Conservation (phyloP, 2,888 invertebrate genomes). For the Drosophila barbarae region DNA sequence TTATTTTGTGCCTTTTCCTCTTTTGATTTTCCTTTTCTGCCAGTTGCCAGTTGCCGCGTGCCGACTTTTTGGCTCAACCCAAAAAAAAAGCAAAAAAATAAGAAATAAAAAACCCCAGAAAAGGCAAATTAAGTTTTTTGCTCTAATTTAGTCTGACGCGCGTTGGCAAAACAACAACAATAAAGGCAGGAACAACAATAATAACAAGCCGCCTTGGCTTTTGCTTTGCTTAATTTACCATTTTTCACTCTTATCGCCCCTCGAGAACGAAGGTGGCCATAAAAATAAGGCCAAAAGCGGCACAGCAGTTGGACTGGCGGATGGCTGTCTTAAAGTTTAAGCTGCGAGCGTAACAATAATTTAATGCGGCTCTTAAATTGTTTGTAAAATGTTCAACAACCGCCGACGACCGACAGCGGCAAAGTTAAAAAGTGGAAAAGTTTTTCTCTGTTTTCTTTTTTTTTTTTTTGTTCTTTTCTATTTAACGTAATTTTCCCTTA, state of each 20-base stretch:
- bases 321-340: slow-evolving; percentile 65
- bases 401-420: slow-evolving; percentile 40
- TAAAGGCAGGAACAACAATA: slow-evolving; percentile 38
- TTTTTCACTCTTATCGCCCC: slow-evolving; percentile 73
- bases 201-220: slow-evolving; percentile 53
- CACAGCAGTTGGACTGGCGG: slow-evolving; percentile 48
- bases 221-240: slow-evolving; percentile 74
- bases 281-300: slow-evolving; percentile 62
- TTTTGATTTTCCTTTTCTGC: slow-evolving; percentile 58
- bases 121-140: slow-evolving; percentile 74
- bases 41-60: slow-evolving; percentile 30
- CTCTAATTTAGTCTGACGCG: slow-evolving; percentile 74
- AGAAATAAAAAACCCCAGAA: slow-evolving; percentile 16
- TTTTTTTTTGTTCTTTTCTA: slow-evolving; percentile 74
- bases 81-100: background rate
- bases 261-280: slow-evolving; percentile 48
- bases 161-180: slow-evolving; percentile 40
- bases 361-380: slow-evolving; percentile 75
- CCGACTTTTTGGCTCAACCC: slow-evolving; percentile 65
- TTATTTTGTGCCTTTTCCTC: slow-evolving; percentile 69
- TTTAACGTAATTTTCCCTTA: slow-evolving; percentile 76
- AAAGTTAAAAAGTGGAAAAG: slow-evolving; percentile 75
- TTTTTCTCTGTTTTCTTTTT: slow-evolving; percentile 59
- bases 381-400: slow-evolving; percentile 71
- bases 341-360: slow-evolving; percentile 71